Base-by-base conservation (phyloP, 2,888 invertebrate genomes). In the Priapulus caudatus region DNA sequence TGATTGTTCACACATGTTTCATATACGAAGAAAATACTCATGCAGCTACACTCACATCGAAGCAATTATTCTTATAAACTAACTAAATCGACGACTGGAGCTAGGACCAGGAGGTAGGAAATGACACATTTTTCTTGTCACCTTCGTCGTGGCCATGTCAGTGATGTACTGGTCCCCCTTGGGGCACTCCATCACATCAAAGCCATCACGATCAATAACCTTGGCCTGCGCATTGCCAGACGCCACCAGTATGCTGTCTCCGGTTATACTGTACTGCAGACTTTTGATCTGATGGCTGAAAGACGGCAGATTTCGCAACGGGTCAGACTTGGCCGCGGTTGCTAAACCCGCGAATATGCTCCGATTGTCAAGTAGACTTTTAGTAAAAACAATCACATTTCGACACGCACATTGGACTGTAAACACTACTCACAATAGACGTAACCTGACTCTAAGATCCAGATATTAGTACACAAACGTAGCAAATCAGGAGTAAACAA, bases 91-190 rank as follows among this genome's bases (percentile, higher is more conserved):
- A 33, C n/a, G n/a, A 33, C 15, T 33, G 33, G 15, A n/a, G n/a
- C 15, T n/a, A 33, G 15, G 33, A 33, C n/a, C 33, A 15, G 33
- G 15, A n/a, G 15, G 33, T 33, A 15, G 56, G 52, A 20, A 23
- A 16, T 21, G 33, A 51, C 16, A 19, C 10, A 20, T 47, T n/a
- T 21, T 15, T 23, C 3, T 15, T 19, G 20, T 19, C 43, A 59
- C 62, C 69, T 88, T 92, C 0, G 93, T 93, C 63, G 78, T 80
- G 0, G 86, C 82, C 83, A 91, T 88, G 68, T 98, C 97, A 0
- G 83, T 83, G 19, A 99, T 86, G 64, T 98, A 98, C 68, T 89
- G 90, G 71, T 92, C 91, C 0, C 93, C 97, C 71, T 91, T 92
- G 0, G 86, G 83, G 64, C 92, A 92, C 72, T 93, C 90, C 45